Evolutionary conservation across 2,113 vertebrate genomes (phyloP).

Genomic region (Diadophis punctatus): DNA sequence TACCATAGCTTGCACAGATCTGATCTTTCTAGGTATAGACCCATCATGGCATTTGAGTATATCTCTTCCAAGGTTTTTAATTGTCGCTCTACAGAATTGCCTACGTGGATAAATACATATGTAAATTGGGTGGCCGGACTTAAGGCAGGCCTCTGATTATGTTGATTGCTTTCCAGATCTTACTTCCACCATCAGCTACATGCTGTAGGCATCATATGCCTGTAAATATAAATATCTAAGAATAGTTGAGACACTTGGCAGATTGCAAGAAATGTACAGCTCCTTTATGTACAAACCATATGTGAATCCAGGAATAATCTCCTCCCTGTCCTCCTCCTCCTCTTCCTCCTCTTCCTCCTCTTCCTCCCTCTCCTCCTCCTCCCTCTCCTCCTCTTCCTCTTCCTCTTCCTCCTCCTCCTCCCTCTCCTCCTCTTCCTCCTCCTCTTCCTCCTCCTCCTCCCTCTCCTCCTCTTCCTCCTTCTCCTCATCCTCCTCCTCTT

Average conservation of each 20-base stretch:
- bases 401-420: too few relatives aligned
- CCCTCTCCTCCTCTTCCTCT: too few relatives aligned
- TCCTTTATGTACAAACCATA: neutral
- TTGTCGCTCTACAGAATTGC: too few relatives aligned
- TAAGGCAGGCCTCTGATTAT: neutral
- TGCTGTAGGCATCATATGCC: neutral
- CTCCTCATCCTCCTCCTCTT: rapidly evolving
- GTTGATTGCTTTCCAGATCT: neutral
- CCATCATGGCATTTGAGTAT: neutral
- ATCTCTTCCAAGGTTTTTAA: too few relatives aligned
- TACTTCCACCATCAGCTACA: neutral
- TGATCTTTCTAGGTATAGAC: neutral
- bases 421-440: too few relatives aligned
- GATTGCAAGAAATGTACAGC: neutral
- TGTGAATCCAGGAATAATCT: neutral
- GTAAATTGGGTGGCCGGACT: too few relatives aligned
- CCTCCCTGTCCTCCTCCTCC: neutral
- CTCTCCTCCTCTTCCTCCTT: too few relatives aligned
- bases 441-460: neutral
- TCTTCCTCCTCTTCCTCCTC: too few relatives aligned
- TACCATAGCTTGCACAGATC: neutral
- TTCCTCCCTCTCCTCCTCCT: too few relatives aligned
- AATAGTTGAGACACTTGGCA: neutral
- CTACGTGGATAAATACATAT: too few relatives aligned
- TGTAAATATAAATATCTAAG: neutral